Evolutionary conservation across 1,140 invertebrate species (phyloP), one percentile per base, ranked within the genome.

Genomic region (Lepidurus packardi): DNA sequence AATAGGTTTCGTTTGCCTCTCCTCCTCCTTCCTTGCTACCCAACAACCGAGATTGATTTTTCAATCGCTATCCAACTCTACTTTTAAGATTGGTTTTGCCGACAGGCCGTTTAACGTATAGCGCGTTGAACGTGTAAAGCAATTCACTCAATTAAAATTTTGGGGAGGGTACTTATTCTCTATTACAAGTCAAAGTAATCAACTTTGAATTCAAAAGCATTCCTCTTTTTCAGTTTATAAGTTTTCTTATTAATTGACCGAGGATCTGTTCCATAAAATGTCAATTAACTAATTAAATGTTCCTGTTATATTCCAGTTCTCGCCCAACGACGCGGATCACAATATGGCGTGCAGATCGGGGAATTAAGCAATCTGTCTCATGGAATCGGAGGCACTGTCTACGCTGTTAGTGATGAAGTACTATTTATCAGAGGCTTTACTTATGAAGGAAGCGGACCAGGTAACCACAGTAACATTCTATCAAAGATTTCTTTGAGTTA

Each of bases 321-420:
- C 10, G 53, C 53, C 6, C 53, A 65, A 65, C 53, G 53, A 65
- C 53, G 53, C 53, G 53, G 53, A 65, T n/a, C 53, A 65, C 53
- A 94, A 83, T 94, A 92, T 82, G 94, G 94, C 10, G 89, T 90
- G 53, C 84, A 87, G 16, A 92, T 95, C 42, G 93, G 93, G 11
- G 80, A 84, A 83, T 73, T 90, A 34, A 87, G 87, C 25, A 88
- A 89, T 74, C 92, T 90, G 83, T 91, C 90, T 1, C 93, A 95
- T 81, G 90, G 89, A 43, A 92, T 96, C 73, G 85, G 86, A 53
- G 94, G 94, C 3, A 89, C 88, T 1, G 92, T 92, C 8, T 96
- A 94, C 85, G 93, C 92, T 0, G 92, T 95, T 1, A 94, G 96
- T 82, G 94, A 96, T 82, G 91, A 88, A 80, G 95, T 93, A 24